These are phyloP conservation scores for Rhadina sibilatrix DNA, from an alignment of 2,113 vertebrate genomes.

Conservation along the genomic window DNA sequence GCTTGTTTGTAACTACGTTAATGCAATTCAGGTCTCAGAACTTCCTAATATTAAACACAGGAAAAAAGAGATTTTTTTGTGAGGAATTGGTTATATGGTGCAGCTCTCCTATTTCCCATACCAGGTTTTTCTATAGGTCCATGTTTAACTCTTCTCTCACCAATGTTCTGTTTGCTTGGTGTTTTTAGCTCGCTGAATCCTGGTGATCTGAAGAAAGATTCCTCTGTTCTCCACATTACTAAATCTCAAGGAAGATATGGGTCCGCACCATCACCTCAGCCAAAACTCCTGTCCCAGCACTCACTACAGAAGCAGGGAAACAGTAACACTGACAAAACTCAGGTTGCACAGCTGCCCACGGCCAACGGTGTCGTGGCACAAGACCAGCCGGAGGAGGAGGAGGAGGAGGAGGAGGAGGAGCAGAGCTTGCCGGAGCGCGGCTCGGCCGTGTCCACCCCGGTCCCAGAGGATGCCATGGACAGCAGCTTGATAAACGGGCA, in stretches of 20 bases:
- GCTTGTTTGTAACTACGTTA: neutral
- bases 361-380: constrained; percentile 67
- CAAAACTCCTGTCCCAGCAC: constrained; percentile 49
- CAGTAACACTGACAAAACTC: constrained; percentile 19
- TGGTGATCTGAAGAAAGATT: constrained; percentile 71
- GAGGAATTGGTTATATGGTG: neutral
- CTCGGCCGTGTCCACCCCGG: neutral
- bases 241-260: constrained; percentile 68
- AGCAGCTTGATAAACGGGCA: constrained; percentile 62
- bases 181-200: constrained; percentile 52
- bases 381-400: neutral
- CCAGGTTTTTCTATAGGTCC: neutral
- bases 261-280: constrained; percentile 60
- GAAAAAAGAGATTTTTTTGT: neutral
- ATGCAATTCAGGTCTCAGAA: neutral
- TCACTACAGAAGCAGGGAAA: constrained; percentile 61
- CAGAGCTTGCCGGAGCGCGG: neutral
- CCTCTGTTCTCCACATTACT: constrained; percentile 47
- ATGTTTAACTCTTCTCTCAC: neutral
- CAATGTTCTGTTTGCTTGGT: neutral
- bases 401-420: constrained; percentile 48
- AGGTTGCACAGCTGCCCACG: constrained; percentile 55
- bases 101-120: neutral
- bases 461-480: neutral
- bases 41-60: neutral